Evolutionary conservation across 2,797 vertebrate species (phyloP), one percentile per base, ranked within the genome.

Genomic region (Gymnodraco acuticeps): DNA sequence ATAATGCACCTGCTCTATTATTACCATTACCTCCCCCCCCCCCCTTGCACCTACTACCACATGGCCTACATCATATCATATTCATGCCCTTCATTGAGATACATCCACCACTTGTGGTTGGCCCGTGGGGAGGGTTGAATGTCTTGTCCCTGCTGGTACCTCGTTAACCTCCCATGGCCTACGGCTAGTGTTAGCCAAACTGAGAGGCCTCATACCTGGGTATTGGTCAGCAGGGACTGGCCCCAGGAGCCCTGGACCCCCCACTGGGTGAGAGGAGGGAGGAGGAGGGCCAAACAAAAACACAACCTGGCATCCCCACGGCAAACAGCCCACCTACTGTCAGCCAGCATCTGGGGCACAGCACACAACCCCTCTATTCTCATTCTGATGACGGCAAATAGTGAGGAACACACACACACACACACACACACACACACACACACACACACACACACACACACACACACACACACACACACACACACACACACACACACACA

Each of bases 271-370:
- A 80, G 77, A 77, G 91, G 86, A 90, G 90, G 89, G 92, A 89
- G 81, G 84, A 89, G 91, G 91, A 92, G 87, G 87, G 90, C 82
- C 90, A 90, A 93, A 93, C 91, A 94, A 94, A 93, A 93, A 92
- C 88, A 92, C 90, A 93, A 91, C 88, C 88, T 89, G 87, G 88
- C 90, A 92, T 88, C 92, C 92, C 91, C 83, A 87, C 69, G 38
- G 89, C 91, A 93, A 93, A 94, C 89, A 93, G 91, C 88, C 90
- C 91, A 89, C 92, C 91, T 92, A 89, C 89, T 76, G 92, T 83
- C 87, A 81, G 78, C 84, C 78, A 75, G 91, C 89, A 93, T 93
- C 92, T 92, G 92, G 87, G 70, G 3, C 80, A 75, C 85, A 87
- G 88, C 85, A 90, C 79, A 89, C 86, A 73, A 60, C 53, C 63